Base-by-base conservation (phyloP, 2,797 vertebrate species). In the Argentina silus region DNA sequence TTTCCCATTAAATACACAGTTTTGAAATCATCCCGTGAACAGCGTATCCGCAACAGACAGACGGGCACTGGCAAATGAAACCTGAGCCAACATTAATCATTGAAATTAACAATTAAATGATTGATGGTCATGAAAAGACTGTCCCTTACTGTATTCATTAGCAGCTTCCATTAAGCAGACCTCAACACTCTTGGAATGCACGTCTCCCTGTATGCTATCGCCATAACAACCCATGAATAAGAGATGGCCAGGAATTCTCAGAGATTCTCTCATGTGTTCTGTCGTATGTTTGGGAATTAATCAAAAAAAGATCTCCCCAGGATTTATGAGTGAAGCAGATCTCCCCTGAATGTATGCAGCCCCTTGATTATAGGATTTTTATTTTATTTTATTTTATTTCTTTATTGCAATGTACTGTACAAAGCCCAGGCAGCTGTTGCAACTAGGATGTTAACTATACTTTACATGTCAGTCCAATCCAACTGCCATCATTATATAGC, bases 81-180 rank as follows among this genome's bases (percentile, higher is more conserved):
- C 64, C 75, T 62, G 81, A 57, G 75, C 76, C 69, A 68, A 73
- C 72, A 87, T 88, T 86, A 83, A 90, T 89, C 83, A 87, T 70
- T 74, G 21, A 87, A 90, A 89, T 86, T 70, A 87, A 89, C 77
- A 80, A 77, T 70, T 79, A 74, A 51, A 72, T 83, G 83, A 88
- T 86, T 83, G 82, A 91, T 85, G 78, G 69, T 81, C 77, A 78
- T 80, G 68, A 79, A 81, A 78, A 87, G 36, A 51, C 70, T 19
- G 55, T 51, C 73, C 73, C 70, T 57, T 36, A 62, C 73, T 81
- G 70, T 76, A 72, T 75, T 87, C 74, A 83, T 76, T 74, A 73
- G 70, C 71, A 78, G 80, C 73, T 77, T 27, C 45, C 72, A 85
- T 86, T 84, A 86, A n/a, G 79, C 75, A 63, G 72, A 73, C 70